Percentiles rank a stretch among this genome's conserved stretches.
Conservation (phyloP, 2,888 invertebrate genomes). For the Hirtodrosophila confusa region DNA sequence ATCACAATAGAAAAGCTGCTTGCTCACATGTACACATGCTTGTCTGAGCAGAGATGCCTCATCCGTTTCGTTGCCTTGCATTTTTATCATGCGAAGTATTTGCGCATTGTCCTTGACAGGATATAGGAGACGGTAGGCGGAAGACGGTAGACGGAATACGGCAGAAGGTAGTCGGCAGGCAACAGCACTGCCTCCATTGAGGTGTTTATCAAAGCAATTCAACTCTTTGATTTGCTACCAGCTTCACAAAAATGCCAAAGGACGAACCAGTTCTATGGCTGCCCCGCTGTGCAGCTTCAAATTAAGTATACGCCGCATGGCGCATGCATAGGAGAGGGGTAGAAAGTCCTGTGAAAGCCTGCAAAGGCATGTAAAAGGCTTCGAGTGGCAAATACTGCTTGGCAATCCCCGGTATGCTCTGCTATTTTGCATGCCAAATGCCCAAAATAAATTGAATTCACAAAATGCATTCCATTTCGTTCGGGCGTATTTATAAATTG, state of each 20-base stretch:
- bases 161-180: conserved; percentile 4
- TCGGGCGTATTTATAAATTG: neutral
- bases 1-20: conserved; percentile 71
- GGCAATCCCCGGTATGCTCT: too few relatives aligned
- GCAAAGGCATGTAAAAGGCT: neutral
- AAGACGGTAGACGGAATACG: conserved; percentile 1
- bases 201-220: conserved; percentile 59
- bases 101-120: conserved; percentile 34
- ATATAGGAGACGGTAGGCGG: conserved; percentile 10
- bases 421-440: conserved; percentile 32
- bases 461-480: conserved; percentile 8
- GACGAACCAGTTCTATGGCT: conserved; percentile 10
- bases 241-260: neutral
- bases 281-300: conserved; percentile 20
- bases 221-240: conserved; percentile 47
- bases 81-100: conserved; percentile 22
- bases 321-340: neutral
- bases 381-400: neutral
- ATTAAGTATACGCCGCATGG: conserved; percentile 39
- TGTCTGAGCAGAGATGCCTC: conserved; percentile 12
- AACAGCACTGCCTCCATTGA: conserved; percentile 10
- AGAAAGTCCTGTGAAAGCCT: too few relatives aligned
- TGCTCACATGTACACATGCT: conserved; percentile 13
- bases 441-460: conserved; percentile 1
- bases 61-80: conserved; percentile 32